These are phyloP conservation scores for Sarotherodon lohbergeri DNA, from an alignment of 2,113 vertebrate species.

Conservation along the genomic window DNA sequence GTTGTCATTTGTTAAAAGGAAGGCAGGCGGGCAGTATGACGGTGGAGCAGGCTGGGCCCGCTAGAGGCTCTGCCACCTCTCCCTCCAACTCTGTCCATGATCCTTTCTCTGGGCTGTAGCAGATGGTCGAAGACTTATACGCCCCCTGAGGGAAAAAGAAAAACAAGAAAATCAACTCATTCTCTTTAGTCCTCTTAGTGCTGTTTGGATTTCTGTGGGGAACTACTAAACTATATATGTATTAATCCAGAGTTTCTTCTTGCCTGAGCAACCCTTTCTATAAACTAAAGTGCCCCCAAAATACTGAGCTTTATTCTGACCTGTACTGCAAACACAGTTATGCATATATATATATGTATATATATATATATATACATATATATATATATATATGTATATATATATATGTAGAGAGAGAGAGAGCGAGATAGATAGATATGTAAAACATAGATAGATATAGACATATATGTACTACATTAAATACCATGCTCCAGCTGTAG, in stretches of 20 bases:
- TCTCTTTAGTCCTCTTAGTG: not conserved
- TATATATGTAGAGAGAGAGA: rapidly evolving
- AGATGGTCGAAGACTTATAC: slow-evolving; percentile 99
- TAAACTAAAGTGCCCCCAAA: not conserved
- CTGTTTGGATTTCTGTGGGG: not conserved
- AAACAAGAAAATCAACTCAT: slow-evolving; percentile 18
- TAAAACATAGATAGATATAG: not conserved
- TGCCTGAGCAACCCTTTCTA: not conserved
- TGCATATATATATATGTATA: rapidly evolving
- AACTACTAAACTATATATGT: not conserved
- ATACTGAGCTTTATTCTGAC: not conserved
- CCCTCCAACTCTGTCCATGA: slow-evolving; percentile 97
- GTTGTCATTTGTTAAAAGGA: slow-evolving; percentile 93
- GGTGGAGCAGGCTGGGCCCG: slow-evolving; percentile 91
- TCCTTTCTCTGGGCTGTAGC: slow-evolving; percentile 96
- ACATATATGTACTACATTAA: not conserved
- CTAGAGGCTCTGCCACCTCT: slow-evolving; percentile 94
- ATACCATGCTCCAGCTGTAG: slow-evolving; percentile 99
- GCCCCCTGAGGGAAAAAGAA: slow-evolving; percentile 83
- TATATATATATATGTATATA: too few relatives aligned
- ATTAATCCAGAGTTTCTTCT: not conserved
- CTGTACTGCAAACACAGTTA: not conserved
- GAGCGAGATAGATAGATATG: not conserved
- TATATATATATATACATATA: rapidly evolving
- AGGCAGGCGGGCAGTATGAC: slow-evolving; percentile 93